Base-by-base conservation (phyloP, 2,888 invertebrate species). In the Chloromyia formosa region DNA sequence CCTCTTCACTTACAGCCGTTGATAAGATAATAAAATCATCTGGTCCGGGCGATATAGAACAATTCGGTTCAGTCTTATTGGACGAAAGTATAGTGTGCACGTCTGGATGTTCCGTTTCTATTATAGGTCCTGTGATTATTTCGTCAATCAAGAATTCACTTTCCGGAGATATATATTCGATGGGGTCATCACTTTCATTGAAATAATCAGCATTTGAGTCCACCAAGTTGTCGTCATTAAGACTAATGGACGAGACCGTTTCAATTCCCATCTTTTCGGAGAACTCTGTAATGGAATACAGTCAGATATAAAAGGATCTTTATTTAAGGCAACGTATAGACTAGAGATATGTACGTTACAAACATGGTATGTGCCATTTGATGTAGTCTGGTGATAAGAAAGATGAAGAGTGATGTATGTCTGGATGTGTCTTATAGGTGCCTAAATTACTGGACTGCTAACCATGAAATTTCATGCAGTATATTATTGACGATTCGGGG, bases 141-240 rank as follows among this genome's bases (percentile, higher is more conserved):
- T 76, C 76, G 45, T 76, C 58, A 7, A 74, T 74, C 20, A 45
- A 27, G 27, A 76, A 76, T 10, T 74, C 74, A 64, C 66, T 71
- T 4, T 76, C 76, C 42, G 76, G 74, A 20, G 76, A 74, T 14
- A 76, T 74, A 40, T 76, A 76, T 58, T 76, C 76, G 10, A 58
- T 49, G 10, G 72, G 22, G 16, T 75, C 61, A n/a, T 69, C 27
- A 35, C 58, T 68, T 18, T 60, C 62, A 0, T 56, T 12, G 7
- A 14, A 16, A 40, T 64, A 76, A 14, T 56, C 49, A 12, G 27
- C 18, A 1, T 20, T 56, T 27, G 53, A 45, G 20, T 69, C 35
- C 2, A 18, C 7, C 22, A 74, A 68, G 49, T 14, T 66, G n/a
- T n/a, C n/a, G 7, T 27, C 60, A 22, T 54, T 42, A 5, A 75